phyloP scores from a whole-genome alignment of 2,797 vertebrate genomes.

The Syncerus caffer region DNA sequence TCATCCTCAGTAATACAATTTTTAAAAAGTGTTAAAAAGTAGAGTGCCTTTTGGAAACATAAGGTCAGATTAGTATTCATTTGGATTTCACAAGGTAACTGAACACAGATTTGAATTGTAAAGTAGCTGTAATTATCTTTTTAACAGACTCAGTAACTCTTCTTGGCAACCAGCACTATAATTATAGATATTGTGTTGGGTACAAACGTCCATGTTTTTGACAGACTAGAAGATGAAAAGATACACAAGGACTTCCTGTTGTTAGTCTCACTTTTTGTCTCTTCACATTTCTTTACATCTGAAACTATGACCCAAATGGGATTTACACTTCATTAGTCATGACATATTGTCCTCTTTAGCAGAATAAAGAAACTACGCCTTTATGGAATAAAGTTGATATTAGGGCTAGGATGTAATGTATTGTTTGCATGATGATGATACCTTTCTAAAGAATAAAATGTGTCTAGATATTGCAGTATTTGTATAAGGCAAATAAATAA shows the following conservation, averaged over 20 bases:
- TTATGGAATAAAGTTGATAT: constrained; percentile 22
- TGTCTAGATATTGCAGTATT: neutral
- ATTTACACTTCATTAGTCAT: constrained; percentile 60
- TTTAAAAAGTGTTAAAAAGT: constrained; percentile 24
- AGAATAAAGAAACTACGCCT: neutral
- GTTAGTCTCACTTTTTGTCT: constrained; percentile 46
- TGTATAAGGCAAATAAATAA: constrained; percentile 16
- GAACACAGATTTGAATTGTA: constrained; percentile 66
- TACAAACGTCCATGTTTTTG: constrained; percentile 48
- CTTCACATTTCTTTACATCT: constrained; percentile 17
- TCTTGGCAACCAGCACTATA: constrained; percentile 58
- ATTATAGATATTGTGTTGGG: constrained; percentile 56
- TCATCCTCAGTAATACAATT: constrained; percentile 17
- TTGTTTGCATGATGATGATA: constrained; percentile 17
- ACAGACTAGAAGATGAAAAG: constrained; percentile 58
- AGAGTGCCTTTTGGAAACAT: constrained; percentile 56
- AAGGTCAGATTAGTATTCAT: constrained; percentile 69
- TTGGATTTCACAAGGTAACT: constrained; percentile 69
- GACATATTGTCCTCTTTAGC: constrained; percentile 52
- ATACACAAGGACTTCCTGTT: constrained; percentile 57
- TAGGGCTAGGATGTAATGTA: constrained; percentile 40
- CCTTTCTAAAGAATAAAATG: constrained; percentile 36
- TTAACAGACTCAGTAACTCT: constrained; percentile 62
- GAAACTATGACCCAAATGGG: constrained; percentile 57
- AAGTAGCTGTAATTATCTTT: constrained; percentile 69